Evolutionary conservation across 2,888 invertebrate species (phyloP), one percentile per base, ranked within the genome.

Genomic region (Osedax frankpressi): DNA sequence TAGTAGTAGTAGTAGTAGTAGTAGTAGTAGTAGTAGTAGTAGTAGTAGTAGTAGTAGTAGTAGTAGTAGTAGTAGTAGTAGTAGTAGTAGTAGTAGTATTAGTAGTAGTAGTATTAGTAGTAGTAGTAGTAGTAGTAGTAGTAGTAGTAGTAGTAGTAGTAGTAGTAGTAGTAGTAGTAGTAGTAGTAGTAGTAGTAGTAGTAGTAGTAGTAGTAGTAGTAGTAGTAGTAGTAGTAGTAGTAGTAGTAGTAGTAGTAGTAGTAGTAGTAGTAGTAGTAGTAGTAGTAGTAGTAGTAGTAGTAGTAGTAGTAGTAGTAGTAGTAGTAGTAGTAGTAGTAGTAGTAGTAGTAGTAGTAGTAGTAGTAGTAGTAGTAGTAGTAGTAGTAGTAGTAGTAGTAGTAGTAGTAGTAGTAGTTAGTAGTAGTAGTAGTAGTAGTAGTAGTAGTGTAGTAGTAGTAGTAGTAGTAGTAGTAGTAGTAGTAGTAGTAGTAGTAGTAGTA

Each of bases 271-370:
- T 1, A 65, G 65, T 65, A 65, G 1, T 65, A 65, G 65, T 65
- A 67, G 68, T 67, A 67, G 68, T 67, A 67, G 68, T 67, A 67
- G 68, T 67, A 67, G 68, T 67, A 67, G 68, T 67, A 67, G 65
- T 65, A 65, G 65, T 1, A 65, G 65, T 65, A 65, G 65, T 65
- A 65, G 65, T 65, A 65, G 1, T 65, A 65, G 65, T 65, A 65
- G 1, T 65, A 65, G 65, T 65, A 65, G 65, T 65, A 65, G 65
- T 65, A 65, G 65, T 65, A 65, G 65, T 65, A 65, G 65, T 1
- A 65, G 65, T 65, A 65, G 65, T 1, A 65, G 65, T 65, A 65
- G 65, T 65, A 65, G 65, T 65, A 65, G 65, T 65, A 65, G 65
- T 1, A 65, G 65, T 65, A 65, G 65, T 1, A 65, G 65, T 65